A percentile compares a stretch with the other conserved stretches of the same genome.
These are phyloP conservation scores for Melanotaenia maccullochi DNA, from an alignment of 2,797 vertebrate genomes.

Conservation along the genomic window DNA sequence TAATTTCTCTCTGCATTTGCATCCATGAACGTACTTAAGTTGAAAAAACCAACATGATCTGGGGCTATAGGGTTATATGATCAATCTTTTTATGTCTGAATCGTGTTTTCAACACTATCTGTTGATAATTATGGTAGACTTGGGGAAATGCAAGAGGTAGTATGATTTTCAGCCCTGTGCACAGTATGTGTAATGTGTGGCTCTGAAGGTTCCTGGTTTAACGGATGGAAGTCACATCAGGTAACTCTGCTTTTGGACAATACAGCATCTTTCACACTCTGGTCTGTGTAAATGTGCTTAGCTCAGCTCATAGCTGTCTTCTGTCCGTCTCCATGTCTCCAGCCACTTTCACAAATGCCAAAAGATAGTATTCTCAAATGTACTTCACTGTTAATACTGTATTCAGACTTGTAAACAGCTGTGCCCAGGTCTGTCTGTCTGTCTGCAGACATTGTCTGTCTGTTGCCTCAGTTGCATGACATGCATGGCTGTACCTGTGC, in stretches of 20 bases:
- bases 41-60: conserved; percentile 23
- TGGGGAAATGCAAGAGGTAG: conserved; percentile 41
- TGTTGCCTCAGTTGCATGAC: conserved; percentile 64
- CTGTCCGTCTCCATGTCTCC: conserved; percentile 70
- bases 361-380: conserved; percentile 42
- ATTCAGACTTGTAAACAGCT: conserved; percentile 73
- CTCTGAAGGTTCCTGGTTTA: conserved; percentile 62
- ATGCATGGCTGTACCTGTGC: conserved; percentile 62
- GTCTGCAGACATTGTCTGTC: conserved; percentile 80
- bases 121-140: conserved; percentile 29
- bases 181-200: conserved; percentile 61
- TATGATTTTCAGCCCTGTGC: conserved; percentile 60
- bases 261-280: conserved; percentile 91
- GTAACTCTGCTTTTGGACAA: conserved; percentile 49
- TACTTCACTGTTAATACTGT: conserved; percentile 61
- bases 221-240: conserved; percentile 57
- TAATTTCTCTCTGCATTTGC: conserved; percentile 52
- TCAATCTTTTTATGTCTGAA: conserved; percentile 7
- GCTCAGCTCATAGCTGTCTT: conserved; percentile 69
- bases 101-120: conserved; percentile 23
- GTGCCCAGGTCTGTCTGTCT: conserved; percentile 82
- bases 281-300: conserved; percentile 66
- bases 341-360: conserved; percentile 60
- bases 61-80: conserved; percentile 11
- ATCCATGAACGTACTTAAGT: conserved; percentile 26